Conservation (phyloP, 2,113 vertebrate species). For the Probosciger aterrimus region DNA sequence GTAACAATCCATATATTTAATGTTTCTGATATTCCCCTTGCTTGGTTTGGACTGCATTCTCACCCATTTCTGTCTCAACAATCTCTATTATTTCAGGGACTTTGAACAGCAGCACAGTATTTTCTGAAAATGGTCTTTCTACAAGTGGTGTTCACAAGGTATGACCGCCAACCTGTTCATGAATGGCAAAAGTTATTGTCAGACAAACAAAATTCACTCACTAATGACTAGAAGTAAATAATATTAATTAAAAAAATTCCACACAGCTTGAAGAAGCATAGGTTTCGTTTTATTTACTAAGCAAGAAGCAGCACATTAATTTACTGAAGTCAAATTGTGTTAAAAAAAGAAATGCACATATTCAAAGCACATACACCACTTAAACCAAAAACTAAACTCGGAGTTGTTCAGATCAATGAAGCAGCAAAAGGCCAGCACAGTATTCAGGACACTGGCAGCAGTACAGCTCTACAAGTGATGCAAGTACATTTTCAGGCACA, state of each 20-base stretch:
- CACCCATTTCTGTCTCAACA: not conserved
- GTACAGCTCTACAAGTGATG: not conserved
- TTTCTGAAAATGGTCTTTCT: not conserved
- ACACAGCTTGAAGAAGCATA: not conserved
- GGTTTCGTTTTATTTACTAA: constrained; percentile 45
- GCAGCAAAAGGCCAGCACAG: not conserved
- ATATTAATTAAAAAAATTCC: not conserved
- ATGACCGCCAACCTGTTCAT: not conserved
- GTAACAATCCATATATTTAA: not conserved
- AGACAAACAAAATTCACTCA: not conserved
- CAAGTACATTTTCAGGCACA: not conserved
- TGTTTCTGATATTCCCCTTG: not conserved
- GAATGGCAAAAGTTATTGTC: not conserved
- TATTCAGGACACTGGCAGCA: not conserved
- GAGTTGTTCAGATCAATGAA: not conserved
- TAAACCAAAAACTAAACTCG: not conserved
- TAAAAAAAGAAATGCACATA: not conserved
- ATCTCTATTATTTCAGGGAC: not conserved
- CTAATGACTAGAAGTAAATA: not conserved
- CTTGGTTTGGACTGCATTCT: not conserved
- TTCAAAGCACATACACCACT: not conserved
- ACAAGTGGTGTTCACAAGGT: not conserved
- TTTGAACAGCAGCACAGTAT: not conserved
- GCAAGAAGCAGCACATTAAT: constrained; percentile 25
- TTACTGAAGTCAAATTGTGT: not conserved